Evolutionary conservation across 2,113 vertebrate species (phyloP).

Genomic region (Chamaetylas fuelleborni): DNA sequence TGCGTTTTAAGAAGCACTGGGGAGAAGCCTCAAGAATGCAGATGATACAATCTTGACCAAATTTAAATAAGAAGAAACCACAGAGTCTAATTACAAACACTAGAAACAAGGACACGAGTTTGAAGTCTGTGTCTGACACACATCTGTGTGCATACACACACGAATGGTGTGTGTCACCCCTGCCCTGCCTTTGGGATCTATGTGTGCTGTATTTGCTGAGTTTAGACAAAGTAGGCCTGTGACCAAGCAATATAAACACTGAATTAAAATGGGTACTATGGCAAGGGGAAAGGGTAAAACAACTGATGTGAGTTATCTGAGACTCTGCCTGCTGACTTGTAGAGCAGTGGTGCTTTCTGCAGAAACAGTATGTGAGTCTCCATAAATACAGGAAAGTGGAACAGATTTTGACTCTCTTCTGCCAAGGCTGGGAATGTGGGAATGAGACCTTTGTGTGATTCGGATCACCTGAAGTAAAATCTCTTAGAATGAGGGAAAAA

Average conservation of each 20-base stretch:
- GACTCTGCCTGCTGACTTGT: neutral
- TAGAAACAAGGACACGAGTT: neutral
- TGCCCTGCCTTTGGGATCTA: neutral
- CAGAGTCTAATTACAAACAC: neutral
- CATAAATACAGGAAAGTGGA: neutral
- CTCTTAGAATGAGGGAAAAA: neutral
- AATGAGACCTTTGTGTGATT: neutral
- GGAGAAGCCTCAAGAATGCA: neutral
- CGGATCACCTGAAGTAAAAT: neutral
- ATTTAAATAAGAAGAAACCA: neutral
- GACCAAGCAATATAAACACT: neutral
- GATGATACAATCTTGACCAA: neutral
- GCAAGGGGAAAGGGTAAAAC: neutral
- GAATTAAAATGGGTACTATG: neutral
- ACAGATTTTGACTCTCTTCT: neutral
- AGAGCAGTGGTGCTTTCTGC: neutral
- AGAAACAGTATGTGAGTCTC: neutral
- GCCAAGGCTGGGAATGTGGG: neutral
- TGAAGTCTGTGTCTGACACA: neutral
- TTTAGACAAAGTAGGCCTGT: neutral
- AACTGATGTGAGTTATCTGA: neutral
- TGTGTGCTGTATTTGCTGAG: neutral
- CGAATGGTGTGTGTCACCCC: accelerated
- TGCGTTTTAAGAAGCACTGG: neutral
- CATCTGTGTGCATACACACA: neutral